Evolutionary conservation across 1,140 invertebrate genomes (phyloP).

Genomic region (Epicauta chinensis): DNA sequence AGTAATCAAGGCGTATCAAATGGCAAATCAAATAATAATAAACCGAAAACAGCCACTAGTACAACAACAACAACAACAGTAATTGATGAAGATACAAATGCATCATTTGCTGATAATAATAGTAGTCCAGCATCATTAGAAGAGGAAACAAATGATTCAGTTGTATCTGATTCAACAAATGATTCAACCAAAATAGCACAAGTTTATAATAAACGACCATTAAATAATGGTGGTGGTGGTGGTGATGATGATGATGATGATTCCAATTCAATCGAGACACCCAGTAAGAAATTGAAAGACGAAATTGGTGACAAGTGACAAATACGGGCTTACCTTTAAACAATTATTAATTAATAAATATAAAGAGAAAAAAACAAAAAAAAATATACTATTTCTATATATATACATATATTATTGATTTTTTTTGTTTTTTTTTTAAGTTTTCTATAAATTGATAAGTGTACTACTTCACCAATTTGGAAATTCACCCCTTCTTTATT

Average conservation of each 20-base stretch:
- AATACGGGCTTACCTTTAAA: conserved; percentile 21
- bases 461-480: no score
- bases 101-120: conserved; percentile 62
- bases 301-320: conserved; percentile 43
- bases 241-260: conserved; percentile 30
- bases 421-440: not conserved
- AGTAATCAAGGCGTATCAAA: conserved; percentile 48
- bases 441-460: no score
- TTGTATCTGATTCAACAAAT: conserved; percentile 39
- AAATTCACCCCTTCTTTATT: no score
- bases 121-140: conserved; percentile 50
- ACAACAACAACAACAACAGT: conserved; percentile 26
- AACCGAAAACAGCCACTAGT: not conserved
- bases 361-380: not conserved
- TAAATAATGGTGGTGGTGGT: not conserved
- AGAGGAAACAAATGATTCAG: conserved; percentile 40
- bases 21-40: conserved; percentile 37
- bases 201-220: conserved; percentile 31
- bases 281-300: conserved; percentile 41
- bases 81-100: conserved; percentile 52
- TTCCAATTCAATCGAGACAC: conserved; percentile 31
- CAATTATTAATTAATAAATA: not conserved
- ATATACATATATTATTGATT: not conserved
- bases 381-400: no score
- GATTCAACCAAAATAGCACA: conserved; percentile 29